Evolutionary conservation across 2,888 invertebrate species (phyloP), one percentile per base, ranked within the genome.

Genomic region (Mantis religiosa): DNA sequence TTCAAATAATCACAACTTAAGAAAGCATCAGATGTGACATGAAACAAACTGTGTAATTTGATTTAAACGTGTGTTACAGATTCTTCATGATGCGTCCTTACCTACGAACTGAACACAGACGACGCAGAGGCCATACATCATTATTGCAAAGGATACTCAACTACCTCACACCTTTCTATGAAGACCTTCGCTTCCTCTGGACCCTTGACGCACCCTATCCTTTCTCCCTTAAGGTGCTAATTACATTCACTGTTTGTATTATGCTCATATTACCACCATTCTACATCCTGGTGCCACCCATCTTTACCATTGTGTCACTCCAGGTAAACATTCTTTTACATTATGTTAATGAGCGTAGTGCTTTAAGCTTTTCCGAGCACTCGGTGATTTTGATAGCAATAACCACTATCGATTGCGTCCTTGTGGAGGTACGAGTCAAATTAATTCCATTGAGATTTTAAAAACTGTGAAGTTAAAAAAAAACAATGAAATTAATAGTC

Each of bases 251-350:
- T 27, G 85, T 86, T 12, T 81, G 15, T 14, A 25, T 41, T 3
- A n/a, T 89, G 27, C 88, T 89, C 20, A n/a, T 30, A n/a, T 81
- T 89, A 82, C 88, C 88, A 34, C 27, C 85, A 28, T 27, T 89
- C 12, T 89, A 82, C 86, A n/a, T 89, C 85, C 8, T 89, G 82
- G 28, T 85, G 20, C 34, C 82, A 14, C 88, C 88, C 28, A 27
- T 89, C 12, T 7, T 12, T 15, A 89, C 88, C 7, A 86, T 89
- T 20, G 47, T 28, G 47, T 8, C 82, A 34, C 4, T 89, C 25
- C 88, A 89, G 88, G 88, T 86, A 87, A 34, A 71, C 54, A 14
- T 27, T 28, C 91, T 94, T 3, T 4, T 54, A 54, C 54, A 54
- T 54, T 54, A 71, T 20, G 6, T 15, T 54, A 54, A 54, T 54